Evolutionary conservation across 2,797 vertebrate species (phyloP).

Genomic region (Ateles fusciceps): DNA sequence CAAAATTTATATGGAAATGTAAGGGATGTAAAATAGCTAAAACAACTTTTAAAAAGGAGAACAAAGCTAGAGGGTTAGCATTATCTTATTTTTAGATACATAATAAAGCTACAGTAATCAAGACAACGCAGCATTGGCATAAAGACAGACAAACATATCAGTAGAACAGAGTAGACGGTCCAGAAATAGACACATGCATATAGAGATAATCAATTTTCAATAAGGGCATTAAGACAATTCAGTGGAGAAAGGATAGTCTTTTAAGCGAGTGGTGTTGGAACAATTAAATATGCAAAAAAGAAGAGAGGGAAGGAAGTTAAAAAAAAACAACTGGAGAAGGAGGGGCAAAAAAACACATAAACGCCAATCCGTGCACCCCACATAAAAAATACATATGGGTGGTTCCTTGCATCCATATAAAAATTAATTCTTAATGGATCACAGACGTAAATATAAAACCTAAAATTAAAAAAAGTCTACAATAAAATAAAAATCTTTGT

Average conservation of each 20-base stretch:
- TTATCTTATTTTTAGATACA: neutral
- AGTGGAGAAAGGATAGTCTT: neutral
- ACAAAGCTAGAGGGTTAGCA: neutral
- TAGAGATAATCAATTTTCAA: neutral
- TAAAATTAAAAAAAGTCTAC: neutral
- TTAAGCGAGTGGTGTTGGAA: neutral
- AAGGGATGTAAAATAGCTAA: neutral
- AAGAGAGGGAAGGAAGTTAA: neutral
- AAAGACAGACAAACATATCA: neutral
- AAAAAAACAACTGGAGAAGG: neutral
- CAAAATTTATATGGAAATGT: neutral
- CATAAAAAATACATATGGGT: neutral
- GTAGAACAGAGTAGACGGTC: neutral
- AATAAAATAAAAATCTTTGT: neutral
- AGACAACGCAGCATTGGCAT: neutral
- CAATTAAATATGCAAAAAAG: neutral
- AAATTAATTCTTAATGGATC: neutral
- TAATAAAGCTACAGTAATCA: neutral
- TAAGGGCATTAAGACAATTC: neutral
- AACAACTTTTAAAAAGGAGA: neutral
- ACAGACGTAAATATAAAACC: neutral
- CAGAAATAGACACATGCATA: neutral
- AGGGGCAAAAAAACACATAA: neutral
- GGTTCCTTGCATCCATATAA: neutral
- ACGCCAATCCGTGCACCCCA: neutral